Evolutionary conservation across 2,888 invertebrate species (phyloP).

Genomic region (Spatulosminthurus flaviceps): DNA sequence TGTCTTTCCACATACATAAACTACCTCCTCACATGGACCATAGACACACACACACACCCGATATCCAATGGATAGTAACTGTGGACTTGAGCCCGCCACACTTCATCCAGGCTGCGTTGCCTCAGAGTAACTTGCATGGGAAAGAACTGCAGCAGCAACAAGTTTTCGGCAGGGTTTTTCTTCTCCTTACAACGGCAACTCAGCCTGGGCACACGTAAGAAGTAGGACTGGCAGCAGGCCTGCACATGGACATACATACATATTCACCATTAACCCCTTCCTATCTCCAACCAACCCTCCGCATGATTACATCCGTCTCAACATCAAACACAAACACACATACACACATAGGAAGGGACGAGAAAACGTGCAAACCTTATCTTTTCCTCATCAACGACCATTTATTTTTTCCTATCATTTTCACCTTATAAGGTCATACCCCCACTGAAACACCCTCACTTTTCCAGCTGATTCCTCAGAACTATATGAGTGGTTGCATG

Average conservation of each 20-base stretch:
- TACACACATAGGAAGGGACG: too few relatives aligned
- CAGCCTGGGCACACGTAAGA: conserved; percentile 52
- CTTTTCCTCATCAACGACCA: background rate
- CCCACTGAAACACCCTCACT: background rate
- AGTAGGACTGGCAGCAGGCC: conserved; percentile 52
- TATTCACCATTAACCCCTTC: background rate
- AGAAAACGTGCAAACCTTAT: conserved; percentile 14
- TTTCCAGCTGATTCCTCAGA: background rate
- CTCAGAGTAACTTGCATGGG: background rate
- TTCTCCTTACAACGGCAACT: conserved; percentile 34
- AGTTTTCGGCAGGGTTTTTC: conserved; percentile 28
- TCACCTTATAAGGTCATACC: background rate
- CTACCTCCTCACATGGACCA: background rate
- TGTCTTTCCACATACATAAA: background rate
- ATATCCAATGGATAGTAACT: background rate
- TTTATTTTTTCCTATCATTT: background rate
- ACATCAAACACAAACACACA: too few relatives aligned
- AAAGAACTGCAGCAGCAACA: background rate
- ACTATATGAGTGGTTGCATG: background rate
- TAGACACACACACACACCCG: background rate
- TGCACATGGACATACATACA: conserved; percentile 38
- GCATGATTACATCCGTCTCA: conserved; percentile 24
- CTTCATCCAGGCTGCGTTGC: conserved; percentile 47
- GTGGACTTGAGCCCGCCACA: conserved; percentile 42
- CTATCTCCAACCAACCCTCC: conserved; percentile 6